These are phyloP conservation scores for Amphipyra tragopoginis DNA, from an alignment of 2,888 invertebrate species.

Conservation along the genomic window DNA sequence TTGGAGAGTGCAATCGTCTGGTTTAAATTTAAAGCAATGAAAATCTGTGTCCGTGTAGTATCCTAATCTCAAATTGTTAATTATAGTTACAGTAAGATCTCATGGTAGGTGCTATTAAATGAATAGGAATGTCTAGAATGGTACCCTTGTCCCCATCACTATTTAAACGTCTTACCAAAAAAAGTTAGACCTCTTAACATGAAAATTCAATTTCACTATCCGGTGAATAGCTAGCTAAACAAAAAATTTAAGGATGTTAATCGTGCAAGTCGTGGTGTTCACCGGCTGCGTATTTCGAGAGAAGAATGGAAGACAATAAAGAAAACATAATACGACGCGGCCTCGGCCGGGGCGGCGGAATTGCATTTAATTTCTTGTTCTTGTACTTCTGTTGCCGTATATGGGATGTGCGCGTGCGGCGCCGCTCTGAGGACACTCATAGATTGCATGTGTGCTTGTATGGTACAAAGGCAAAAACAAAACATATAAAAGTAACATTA, in stretches of 20 bases:
- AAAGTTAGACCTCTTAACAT: background rate
- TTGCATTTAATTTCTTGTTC: slow-evolving; percentile 85
- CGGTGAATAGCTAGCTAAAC: slow-evolving; percentile 9
- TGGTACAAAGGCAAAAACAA: slow-evolving; percentile 8
- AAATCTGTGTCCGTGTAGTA: too few relatives aligned
- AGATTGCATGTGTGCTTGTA: slow-evolving; percentile 61
- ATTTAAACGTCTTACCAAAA: background rate
- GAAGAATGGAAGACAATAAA: slow-evolving; percentile 74
- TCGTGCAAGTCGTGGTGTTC: slow-evolving; percentile 48
- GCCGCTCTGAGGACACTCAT: slow-evolving; percentile 67
- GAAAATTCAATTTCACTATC: slow-evolving; percentile 10
- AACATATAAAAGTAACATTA: background rate
- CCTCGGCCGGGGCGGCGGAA: slow-evolving; percentile 71
- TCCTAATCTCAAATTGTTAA: too few relatives aligned
- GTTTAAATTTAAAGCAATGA: too few relatives aligned
- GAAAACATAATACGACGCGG: slow-evolving; percentile 75
- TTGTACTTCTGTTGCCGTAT: slow-evolving; percentile 84
- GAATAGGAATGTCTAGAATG: too few relatives aligned
- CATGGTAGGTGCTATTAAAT: too few relatives aligned
- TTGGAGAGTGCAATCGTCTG: too few relatives aligned
- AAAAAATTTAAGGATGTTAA: slow-evolving; percentile 30
- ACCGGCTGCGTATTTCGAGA: slow-evolving; percentile 42
- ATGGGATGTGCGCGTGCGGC: slow-evolving; percentile 84
- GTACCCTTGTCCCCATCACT: background rate
- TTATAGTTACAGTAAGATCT: too few relatives aligned